Percentiles rank a stretch among this genome's conserved stretches.
Evolutionary conservation across 2,797 vertebrate genomes (phyloP).

Genomic region (Lepilemur septentrionalis): DNA sequence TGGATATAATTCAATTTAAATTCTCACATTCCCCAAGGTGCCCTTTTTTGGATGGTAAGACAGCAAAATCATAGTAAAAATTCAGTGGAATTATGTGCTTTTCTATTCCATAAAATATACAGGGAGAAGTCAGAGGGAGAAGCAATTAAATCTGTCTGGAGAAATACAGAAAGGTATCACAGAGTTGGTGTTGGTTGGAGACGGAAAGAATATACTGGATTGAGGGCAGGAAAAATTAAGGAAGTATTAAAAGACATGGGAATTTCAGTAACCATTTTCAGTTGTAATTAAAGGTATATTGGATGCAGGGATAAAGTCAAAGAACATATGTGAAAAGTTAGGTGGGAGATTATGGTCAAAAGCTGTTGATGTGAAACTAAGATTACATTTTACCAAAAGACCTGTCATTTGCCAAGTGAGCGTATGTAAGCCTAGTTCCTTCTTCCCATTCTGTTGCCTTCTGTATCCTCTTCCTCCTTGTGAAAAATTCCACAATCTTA

Average conservation of each 20-base stretch:
- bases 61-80: background rate
- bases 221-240: background rate
- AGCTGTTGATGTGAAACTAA: background rate
- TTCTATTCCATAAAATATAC: background rate
- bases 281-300: background rate
- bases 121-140: background rate
- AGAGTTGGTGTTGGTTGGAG: background rate
- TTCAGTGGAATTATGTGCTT: background rate
- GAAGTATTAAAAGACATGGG: background rate
- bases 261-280: background rate
- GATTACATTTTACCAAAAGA: background rate
- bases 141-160: background rate
- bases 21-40: background rate
- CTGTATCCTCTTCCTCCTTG: background rate
- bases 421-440: rapidly evolving
- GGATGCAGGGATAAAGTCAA: background rate
- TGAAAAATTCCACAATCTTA: background rate
- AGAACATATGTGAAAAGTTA: background rate
- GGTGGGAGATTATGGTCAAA: background rate
- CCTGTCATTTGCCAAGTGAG: background rate
- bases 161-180: background rate
- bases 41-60: background rate
- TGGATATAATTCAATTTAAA: background rate
- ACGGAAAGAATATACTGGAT: background rate
- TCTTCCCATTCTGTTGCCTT: background rate